A percentile compares a stretch with the other conserved stretches of the same genome.
These are phyloP conservation scores for Noturus placidus DNA, from an alignment of 2,113 vertebrate genomes.

Conservation along the genomic window DNA sequence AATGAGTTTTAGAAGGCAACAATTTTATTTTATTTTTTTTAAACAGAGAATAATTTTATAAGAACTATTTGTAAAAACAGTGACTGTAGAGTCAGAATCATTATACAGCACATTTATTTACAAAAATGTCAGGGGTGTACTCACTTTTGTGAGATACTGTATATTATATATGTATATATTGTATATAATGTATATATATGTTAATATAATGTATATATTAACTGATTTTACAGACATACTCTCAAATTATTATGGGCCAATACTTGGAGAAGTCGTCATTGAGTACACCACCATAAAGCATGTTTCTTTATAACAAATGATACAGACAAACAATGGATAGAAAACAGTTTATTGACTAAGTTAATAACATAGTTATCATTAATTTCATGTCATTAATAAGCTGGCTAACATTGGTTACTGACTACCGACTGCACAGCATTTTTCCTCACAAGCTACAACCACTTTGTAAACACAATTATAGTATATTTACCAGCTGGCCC, in stretches of 20 bases:
- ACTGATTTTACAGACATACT: background rate
- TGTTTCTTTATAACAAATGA: slow-evolving; percentile 2
- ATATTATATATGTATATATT: background rate
- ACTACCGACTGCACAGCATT: background rate
- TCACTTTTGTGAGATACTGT: too few relatives aligned
- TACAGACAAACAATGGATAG: slow-evolving; percentile 18
- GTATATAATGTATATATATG: background rate
- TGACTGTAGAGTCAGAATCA: background rate
- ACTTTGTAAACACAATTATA: background rate
- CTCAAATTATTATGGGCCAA: background rate
- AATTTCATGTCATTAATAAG: background rate
- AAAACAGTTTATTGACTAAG: slow-evolving; percentile 15
- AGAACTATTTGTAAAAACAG: background rate
- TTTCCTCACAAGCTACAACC: slow-evolving; percentile 7
- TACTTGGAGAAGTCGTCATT: background rate
- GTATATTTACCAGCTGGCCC: background rate
- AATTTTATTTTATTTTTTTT: background rate
- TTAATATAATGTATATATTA: background rate
- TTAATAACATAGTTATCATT: slow-evolving; percentile 13
- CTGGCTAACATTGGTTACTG: background rate
- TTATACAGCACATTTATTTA: too few relatives aligned
- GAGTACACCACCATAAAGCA: background rate
- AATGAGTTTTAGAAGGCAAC: background rate
- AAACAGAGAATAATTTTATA: background rate
- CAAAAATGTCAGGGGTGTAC: too few relatives aligned